Conservation (phyloP, 30 jellyfish, hydroid and myxozoan species). For the Aurelia aurita complex sp. Pacific region DNA sequence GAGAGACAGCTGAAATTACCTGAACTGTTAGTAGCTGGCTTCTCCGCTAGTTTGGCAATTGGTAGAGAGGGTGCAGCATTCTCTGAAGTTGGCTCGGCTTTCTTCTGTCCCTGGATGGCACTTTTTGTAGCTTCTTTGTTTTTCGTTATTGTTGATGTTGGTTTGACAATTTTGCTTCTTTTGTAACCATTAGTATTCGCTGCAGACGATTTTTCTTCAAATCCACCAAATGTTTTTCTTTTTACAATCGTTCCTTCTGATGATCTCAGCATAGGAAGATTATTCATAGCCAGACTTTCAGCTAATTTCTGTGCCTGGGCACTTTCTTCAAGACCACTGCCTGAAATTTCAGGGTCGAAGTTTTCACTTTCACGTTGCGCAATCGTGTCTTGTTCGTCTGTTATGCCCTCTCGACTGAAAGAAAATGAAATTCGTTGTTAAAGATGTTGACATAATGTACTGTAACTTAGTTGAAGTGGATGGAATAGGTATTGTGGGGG, state of each 20-base stretch:
- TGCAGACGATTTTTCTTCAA: slow-evolving; percentile 18
- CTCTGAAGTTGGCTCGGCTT: slow-evolving; percentile 10
- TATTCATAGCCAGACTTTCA: slow-evolving; percentile 83
- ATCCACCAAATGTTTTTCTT: slow-evolving; percentile 36
- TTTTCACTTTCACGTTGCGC: slow-evolving; percentile 75
- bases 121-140: slow-evolving; percentile 12
- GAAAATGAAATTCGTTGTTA: background rate
- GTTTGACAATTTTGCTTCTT: slow-evolving; percentile 59
- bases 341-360: slow-evolving; percentile 71
- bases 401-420: slow-evolving; percentile 90
- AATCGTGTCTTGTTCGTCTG: slow-evolving; percentile 84
- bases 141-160: slow-evolving; percentile 15
- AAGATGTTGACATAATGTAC: too few relatives aligned
- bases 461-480: too few relatives aligned
- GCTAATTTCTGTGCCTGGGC: slow-evolving; percentile 89
- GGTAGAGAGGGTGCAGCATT: slow-evolving; percentile 7
- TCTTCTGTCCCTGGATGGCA: slow-evolving; percentile 8
- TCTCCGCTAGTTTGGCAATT: background rate
- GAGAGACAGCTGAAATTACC: too few relatives aligned
- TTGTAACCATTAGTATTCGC: slow-evolving; percentile 10
- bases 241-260: slow-evolving; percentile 41
- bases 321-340: slow-evolving; percentile 91
- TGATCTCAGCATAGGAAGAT: slow-evolving; percentile 54
- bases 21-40: background rate
- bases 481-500: too few relatives aligned